Base-by-base conservation (phyloP, 2,888 invertebrate genomes). In the Latrodectus elegans region DNA sequence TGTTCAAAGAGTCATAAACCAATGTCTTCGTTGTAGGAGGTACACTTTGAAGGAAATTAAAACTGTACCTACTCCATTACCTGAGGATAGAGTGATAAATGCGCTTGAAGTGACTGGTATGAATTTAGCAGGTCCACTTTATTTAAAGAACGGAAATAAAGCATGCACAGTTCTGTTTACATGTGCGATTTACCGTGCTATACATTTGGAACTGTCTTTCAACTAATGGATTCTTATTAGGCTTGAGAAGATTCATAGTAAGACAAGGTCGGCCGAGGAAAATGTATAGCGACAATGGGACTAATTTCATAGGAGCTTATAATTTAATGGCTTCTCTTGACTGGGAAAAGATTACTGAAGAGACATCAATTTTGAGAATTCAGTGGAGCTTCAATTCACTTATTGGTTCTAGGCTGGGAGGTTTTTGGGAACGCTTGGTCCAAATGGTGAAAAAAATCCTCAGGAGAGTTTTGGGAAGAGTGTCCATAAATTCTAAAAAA, bases 121-220 rank as follows among this genome's bases (percentile, higher is more conserved):
- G 8, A 70, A 78, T 53, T 14, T 78, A 15, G 78, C 77, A 8
- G 77, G 68, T 4, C 77, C 77, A 12, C 38, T 79, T 10, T 55
- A 38, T 60, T 49, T 76, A 1, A 68, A 22, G 22, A 38, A 52
- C 15, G 53, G 65, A 38, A n/a, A 38, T 11, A 38, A 76, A 60
- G 14, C 17, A n/a, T 76, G 76, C 64, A 65, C 64, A 49, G 38
- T 60, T 15, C 17, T 76, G 12, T 76, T 65, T 76, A 76, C 76
- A 8, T 65, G 76, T n/a, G 75, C 68, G 8, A 11, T 55, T 2
- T 74, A 53, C 26, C 17, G 60, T 1, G 26, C 26, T 3, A 11
- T 76, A 1, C 67, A 76, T 49, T 26, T 65, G 11, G 76, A 76
- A 65, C 76, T 76, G 10, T 22, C 0, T 22, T 22, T 22, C 22